Evolutionary conservation across 2,888 invertebrate genomes (phyloP).

Genomic region (Cataglyphis rosenhaueri): DNA sequence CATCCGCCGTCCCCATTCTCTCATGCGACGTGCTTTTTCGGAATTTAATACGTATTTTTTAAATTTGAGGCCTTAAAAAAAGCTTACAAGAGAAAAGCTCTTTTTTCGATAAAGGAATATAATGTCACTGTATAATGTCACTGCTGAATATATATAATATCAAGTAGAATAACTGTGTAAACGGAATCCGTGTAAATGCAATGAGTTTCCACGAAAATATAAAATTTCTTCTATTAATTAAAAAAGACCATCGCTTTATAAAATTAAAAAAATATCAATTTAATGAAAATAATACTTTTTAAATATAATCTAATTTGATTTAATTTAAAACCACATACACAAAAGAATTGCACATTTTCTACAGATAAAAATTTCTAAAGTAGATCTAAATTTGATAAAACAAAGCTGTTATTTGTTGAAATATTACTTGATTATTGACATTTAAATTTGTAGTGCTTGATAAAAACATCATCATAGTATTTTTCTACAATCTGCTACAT

Average conservation of each 20-base stretch:
- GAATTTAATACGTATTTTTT: conserved; percentile 2
- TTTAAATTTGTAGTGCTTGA: background rate
- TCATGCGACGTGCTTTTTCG: conserved; percentile 6
- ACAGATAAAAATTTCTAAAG: background rate
- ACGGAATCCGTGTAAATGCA: background rate
- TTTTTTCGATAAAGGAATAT: background rate
- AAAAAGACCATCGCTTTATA: background rate
- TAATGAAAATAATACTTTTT: background rate
- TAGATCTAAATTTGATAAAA: background rate
- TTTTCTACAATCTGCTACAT: background rate
- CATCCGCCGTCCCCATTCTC: conserved; percentile 51
- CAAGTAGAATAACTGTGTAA: background rate
- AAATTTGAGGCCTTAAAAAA: background rate
- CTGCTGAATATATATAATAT: background rate
- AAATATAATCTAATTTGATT: background rate
- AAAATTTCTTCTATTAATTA: background rate
- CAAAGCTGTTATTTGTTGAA: background rate
- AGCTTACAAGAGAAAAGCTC: background rate
- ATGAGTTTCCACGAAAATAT: background rate
- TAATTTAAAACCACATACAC: background rate
- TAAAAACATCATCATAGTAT: background rate
- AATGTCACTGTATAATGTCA: background rate
- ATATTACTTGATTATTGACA: background rate
- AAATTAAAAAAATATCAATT: background rate
- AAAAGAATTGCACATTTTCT: background rate